Evolutionary conservation across 2,113 vertebrate genomes (phyloP).

Genomic region (Oncorhynchus masou): DNA sequence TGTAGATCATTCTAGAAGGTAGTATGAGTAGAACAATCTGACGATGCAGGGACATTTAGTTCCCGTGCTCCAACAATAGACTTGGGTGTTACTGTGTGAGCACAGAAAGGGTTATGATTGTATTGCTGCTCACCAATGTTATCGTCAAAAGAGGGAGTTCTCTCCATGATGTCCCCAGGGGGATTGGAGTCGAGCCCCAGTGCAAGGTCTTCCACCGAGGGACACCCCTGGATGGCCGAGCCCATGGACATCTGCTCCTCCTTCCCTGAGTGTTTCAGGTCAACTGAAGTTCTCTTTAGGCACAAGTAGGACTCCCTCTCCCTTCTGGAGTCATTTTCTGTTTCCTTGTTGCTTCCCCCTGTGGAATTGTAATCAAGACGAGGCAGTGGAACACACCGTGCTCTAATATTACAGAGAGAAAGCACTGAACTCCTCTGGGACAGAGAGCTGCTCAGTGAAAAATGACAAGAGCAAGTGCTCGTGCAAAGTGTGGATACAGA

Average conservation of each 20-base stretch:
- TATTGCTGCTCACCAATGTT: conserved; percentile 33
- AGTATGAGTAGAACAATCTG: no score
- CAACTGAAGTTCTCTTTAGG: conserved; percentile 80
- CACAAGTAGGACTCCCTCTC: conserved; percentile 71
- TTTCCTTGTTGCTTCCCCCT: conserved; percentile 65
- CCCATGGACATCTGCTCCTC: conserved; percentile 80
- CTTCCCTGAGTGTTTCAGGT: conserved; percentile 73
- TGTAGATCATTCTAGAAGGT: no score
- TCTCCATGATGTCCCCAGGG: conserved; percentile 64
- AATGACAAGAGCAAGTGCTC: conserved; percentile 31
- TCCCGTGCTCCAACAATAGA: no score
- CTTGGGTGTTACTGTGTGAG: neutral
- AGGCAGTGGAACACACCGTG: conserved; percentile 46
- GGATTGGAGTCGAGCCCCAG: conserved; percentile 71
- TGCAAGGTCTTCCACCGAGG: conserved; percentile 71
- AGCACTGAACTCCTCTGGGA: conserved; percentile 21
- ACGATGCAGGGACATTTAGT: no score
- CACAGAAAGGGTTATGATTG: neutral
- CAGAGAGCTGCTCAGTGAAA: conserved; percentile 10
- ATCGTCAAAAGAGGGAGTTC: conserved; percentile 83
- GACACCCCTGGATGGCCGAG: conserved; percentile 73
- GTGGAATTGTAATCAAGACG: conserved; percentile 50
- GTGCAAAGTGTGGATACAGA: neutral
- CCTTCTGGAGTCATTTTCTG: conserved; percentile 25
- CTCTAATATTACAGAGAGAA: conserved; percentile 12